Evolutionary conservation across 1,140 invertebrate species (phyloP).

Genomic region (Drosophila tsacasi): DNA sequence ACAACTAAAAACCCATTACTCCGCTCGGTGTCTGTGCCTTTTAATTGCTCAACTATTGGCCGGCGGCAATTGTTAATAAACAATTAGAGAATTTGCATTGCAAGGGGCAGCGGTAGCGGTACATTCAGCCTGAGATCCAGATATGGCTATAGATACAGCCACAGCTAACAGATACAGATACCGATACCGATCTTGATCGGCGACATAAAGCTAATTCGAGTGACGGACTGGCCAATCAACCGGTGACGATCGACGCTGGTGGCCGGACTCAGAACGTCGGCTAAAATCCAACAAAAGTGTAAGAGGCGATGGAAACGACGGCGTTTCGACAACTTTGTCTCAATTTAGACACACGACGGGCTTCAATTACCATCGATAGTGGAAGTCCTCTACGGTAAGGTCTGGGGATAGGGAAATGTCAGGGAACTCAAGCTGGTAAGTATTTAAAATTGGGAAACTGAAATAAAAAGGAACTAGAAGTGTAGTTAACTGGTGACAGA

Average conservation of each 20-base stretch:
- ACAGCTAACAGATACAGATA: constrained; percentile 23
- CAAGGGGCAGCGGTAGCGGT: constrained; percentile 7
- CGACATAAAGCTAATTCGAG: constrained; percentile 70
- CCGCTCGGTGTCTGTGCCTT: constrained; percentile 59
- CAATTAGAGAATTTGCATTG: constrained; percentile 78
- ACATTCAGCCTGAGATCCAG: constrained; percentile 36
- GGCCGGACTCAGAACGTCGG: constrained; percentile 51
- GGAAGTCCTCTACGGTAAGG: constrained; percentile 25
- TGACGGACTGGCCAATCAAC: constrained; percentile 57
- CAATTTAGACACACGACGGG: constrained; percentile 72
- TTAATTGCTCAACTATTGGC: constrained; percentile 81
- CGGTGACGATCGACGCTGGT: constrained; percentile 59
- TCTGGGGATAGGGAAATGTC: not conserved
- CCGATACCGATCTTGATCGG: constrained; percentile 51
- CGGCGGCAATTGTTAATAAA: constrained; percentile 80
- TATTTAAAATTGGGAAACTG: not conserved
- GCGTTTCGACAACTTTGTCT: constrained; percentile 52
- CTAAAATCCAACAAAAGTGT: constrained; percentile 4
- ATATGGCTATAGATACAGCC: constrained; percentile 23
- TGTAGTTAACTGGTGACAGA: not conserved
- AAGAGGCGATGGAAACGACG: constrained; percentile 18
- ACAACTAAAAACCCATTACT: constrained; percentile 30
- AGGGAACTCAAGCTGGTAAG: not conserved
- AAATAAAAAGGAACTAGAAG: not conserved
- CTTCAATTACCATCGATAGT: constrained; percentile 59